Evolutionary conservation across 2,797 vertebrate genomes (phyloP).

Genomic region (Furcifer pardalis): DNA sequence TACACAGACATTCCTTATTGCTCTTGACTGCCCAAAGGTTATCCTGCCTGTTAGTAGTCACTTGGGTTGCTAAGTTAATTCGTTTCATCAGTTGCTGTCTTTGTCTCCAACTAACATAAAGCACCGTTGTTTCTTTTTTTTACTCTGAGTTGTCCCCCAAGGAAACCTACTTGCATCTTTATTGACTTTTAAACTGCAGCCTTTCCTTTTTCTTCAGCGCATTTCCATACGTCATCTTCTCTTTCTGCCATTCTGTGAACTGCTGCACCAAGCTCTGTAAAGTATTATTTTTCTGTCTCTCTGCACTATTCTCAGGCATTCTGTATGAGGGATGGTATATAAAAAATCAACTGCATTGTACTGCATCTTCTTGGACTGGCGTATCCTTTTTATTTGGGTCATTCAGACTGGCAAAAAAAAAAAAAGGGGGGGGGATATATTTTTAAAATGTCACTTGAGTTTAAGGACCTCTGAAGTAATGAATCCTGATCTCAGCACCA

Average conservation of each 20-base stretch:
- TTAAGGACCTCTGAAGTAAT: constrained; percentile 72
- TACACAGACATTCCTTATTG: background rate
- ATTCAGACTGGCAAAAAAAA: constrained; percentile 69
- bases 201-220: constrained; percentile 62
- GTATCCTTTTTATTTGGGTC: constrained; percentile 69
- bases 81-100: constrained; percentile 20
- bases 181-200: constrained; percentile 69
- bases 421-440: constrained; percentile 48
- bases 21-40: constrained; percentile 32
- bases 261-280: constrained; percentile 72
- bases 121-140: constrained; percentile 54
- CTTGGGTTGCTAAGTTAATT: constrained; percentile 23
- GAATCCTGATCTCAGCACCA: constrained; percentile 67
- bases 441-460: constrained; percentile 59
- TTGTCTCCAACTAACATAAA: background rate
- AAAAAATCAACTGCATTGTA: constrained; percentile 74
- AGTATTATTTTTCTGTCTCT: constrained; percentile 73
- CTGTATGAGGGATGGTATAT: constrained; percentile 72
- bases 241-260: constrained; percentile 71
- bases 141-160: constrained; percentile 50
- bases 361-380: constrained; percentile 73
- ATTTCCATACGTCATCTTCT: constrained; percentile 76
- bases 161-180: constrained; percentile 65
- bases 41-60: background rate
- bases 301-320: constrained; percentile 75